A percentile compares a stretch with the other conserved stretches of the same genome.
Conservation (phyloP, 2,888 invertebrate genomes). For the Polietes domitor region DNA sequence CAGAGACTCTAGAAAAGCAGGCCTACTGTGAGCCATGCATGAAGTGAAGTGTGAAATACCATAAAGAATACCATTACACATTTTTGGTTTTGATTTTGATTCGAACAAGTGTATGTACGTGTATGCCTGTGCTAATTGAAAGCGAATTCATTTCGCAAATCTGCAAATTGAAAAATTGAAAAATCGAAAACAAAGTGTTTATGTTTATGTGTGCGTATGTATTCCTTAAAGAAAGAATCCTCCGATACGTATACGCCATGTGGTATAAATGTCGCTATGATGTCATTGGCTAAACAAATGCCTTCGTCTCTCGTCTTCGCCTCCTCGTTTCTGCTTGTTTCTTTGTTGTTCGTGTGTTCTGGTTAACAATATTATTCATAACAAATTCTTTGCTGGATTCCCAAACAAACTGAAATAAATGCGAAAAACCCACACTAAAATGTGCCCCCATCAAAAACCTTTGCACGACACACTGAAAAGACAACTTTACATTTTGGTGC, state of each 20-base stretch:
- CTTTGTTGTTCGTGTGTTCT: not conserved
- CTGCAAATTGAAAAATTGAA: not conserved
- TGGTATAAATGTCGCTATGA: slow-evolving; percentile 37
- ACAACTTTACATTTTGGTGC: slow-evolving; percentile 11
- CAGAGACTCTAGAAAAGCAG: slow-evolving; percentile 26
- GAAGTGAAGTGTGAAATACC: slow-evolving; percentile 41
- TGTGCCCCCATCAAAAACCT: not conserved
- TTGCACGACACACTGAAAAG: not conserved
- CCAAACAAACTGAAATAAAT: slow-evolving; percentile 14
- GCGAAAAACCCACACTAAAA: not conserved
- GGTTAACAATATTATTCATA: not conserved
- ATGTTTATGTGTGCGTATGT: slow-evolving; percentile 35
- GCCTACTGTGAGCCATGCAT: slow-evolving; percentile 41
- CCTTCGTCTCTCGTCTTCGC: not conserved
- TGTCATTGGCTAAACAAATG: slow-evolving; percentile 45
- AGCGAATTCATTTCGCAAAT: not conserved
- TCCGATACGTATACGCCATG: slow-evolving; percentile 54
- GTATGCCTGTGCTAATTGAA: slow-evolving; percentile 21
- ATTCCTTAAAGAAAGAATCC: slow-evolving; percentile 32
- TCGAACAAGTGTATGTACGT: slow-evolving; percentile 20
- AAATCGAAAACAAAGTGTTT: slow-evolving; percentile 6
- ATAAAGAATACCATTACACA: slow-evolving; percentile 4
- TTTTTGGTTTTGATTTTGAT: not conserved
- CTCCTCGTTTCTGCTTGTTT: too few relatives aligned
- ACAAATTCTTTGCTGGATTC: not conserved